Base-by-base conservation (phyloP, 2,113 vertebrate species). In the Sebastes fasciatus region DNA sequence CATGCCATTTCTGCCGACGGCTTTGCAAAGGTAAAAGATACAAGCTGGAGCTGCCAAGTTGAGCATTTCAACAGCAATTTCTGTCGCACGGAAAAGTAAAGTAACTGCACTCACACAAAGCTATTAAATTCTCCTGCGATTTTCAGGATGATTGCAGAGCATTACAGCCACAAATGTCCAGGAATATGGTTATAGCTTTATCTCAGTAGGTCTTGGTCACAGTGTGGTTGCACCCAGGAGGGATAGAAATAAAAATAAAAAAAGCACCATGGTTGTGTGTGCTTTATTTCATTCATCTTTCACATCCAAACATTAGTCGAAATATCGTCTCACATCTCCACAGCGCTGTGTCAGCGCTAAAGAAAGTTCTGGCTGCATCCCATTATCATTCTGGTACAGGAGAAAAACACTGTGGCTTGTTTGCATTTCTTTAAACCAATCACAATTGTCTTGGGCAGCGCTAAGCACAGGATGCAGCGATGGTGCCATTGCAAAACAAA, bases 61-160 rank as follows among this genome's bases (percentile, higher is more conserved):
- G 69, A 83, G 68, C 65, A 42, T 85, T 86, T 90, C 65, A 76
- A 61, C 62, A 60, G 86, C 73, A 87, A 82, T 87, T 87, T 87
- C 57, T 68, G 46, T 8, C 13, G 21, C 21, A 46, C 16, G n/a
- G 14, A 61, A 71, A 86, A 63, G 45, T 77, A 68, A 69, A 86
- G 62, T 5, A 63, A 34, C 17, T 45, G 60, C 77, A 58, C 42
- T 86, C 64, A n/a, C 63, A 66, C 40, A 1, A 23, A 71, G 69
- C 67, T 61, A 57, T 13, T 51, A 46, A 83, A 77, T 26, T 67
- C 49, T 46, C 23, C 48, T 48, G 60, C 63, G 8, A 74, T 34
- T 63, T 74, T 66, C 79, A 40, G n/a, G 11, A 46, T 55, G 26
- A 70, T 21, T 77, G 57, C 4, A 16, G 8, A 43, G 4, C 14